Percentiles rank a stretch among this genome's conserved stretches.
phyloP scores from a whole-genome alignment of 1,140 invertebrate genomes.

The Drosophila kepulauana region DNA sequence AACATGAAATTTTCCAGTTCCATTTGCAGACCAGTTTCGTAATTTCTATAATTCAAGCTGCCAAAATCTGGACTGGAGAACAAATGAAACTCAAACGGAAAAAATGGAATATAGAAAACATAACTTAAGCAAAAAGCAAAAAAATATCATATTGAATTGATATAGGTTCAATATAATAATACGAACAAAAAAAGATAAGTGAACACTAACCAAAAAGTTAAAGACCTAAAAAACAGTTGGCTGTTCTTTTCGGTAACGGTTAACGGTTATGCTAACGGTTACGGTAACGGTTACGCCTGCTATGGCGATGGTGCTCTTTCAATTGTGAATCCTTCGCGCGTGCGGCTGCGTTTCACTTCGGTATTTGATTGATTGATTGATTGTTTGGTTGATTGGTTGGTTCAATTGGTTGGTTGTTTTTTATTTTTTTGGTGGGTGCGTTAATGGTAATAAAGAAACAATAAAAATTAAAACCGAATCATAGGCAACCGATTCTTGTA shows the following conservation, averaged over 20 bases:
- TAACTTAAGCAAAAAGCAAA: conserved; percentile 49
- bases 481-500: conserved; percentile 61
- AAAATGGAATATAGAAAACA: conserved; percentile 17
- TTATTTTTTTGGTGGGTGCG: conserved; percentile 62
- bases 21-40: background rate
- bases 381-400: conserved; percentile 38
- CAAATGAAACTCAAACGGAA: conserved; percentile 15
- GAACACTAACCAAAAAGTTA: conserved; percentile 70
- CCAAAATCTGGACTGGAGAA: background rate
- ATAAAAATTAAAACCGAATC: conserved; percentile 72
- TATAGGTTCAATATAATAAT: conserved; percentile 12
- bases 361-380: conserved; percentile 49
- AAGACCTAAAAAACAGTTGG: conserved; percentile 69
- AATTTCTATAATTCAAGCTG: conserved; percentile 1
- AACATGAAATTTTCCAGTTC: background rate
- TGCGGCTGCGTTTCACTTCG: conserved; percentile 87
- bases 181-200: background rate
- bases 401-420: conserved; percentile 43
- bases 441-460: conserved; percentile 72
- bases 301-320: conserved; percentile 84
- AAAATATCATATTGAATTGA: conserved; percentile 12
- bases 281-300: conserved; percentile 40
- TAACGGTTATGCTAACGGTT: conserved; percentile 44
- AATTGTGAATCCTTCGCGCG: conserved; percentile 86
- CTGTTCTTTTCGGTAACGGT: conserved; percentile 47